A percentile compares a stretch with the other conserved stretches of the same genome.
These are phyloP conservation scores for Chloebia gouldiae DNA, from an alignment of 2,113 vertebrate genomes.

Conservation along the genomic window DNA sequence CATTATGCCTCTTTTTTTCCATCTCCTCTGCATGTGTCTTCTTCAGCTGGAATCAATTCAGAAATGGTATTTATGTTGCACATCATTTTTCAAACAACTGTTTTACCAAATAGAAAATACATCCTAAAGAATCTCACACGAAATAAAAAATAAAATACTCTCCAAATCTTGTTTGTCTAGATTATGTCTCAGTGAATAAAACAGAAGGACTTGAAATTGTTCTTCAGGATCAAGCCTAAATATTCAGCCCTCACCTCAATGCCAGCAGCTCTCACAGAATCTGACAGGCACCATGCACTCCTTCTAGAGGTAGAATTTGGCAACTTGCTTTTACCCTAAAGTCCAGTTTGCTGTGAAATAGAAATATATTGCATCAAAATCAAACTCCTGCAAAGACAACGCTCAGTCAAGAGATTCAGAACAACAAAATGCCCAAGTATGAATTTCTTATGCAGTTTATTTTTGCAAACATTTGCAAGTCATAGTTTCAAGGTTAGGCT, in stretches of 20 bases:
- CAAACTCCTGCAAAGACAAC: neutral
- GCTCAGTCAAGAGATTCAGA: neutral
- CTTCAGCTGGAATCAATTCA: neutral
- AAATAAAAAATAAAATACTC: neutral
- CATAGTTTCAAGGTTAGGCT: neutral
- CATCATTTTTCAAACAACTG: neutral
- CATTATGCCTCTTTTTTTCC: neutral
- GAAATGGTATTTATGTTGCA: neutral
- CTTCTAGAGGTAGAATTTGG: neutral
- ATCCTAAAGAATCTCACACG: neutral
- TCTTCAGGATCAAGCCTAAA: neutral
- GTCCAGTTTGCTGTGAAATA: neutral
- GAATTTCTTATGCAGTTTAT: neutral
- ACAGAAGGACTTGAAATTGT: neutral
- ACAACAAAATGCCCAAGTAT: neutral
- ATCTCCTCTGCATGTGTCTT: neutral
- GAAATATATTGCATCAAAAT: neutral
- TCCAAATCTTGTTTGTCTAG: neutral
- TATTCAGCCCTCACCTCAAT: neutral
- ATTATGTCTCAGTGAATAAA: neutral
- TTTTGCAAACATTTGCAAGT: neutral
- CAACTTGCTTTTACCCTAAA: neutral
- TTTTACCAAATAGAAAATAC: neutral
- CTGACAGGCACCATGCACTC: neutral
- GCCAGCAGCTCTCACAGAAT: neutral